These are phyloP conservation scores for Semotilus atromaculatus DNA, from an alignment of 2,797 vertebrate species.

Conservation along the genomic window DNA sequence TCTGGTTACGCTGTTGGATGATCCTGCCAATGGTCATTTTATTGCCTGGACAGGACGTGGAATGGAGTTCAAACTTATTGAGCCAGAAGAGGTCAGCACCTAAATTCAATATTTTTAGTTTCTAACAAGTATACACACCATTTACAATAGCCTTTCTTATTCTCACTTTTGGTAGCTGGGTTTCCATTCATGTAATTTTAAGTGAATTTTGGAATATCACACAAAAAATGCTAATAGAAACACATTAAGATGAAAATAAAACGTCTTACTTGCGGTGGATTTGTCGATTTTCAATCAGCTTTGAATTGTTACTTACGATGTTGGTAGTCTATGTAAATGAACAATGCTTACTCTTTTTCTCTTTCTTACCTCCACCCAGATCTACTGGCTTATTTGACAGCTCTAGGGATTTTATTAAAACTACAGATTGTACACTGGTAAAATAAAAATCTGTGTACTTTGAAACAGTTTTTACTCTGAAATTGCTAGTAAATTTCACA, in stretches of 20 bases:
- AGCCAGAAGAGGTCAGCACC: slow-evolving; percentile 89
- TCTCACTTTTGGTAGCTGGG: not conserved
- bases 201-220: not conserved
- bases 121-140: not conserved
- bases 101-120: not conserved
- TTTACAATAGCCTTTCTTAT: not conserved
- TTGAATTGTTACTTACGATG: too few relatives aligned
- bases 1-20: slow-evolving; percentile 90
- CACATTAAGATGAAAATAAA: not conserved
- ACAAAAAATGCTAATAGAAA: not conserved
- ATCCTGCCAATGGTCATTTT: slow-evolving; percentile 93
- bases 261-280: too few relatives aligned
- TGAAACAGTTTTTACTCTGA: not conserved
- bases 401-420: not conserved
- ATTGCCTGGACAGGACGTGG: slow-evolving; percentile 96
- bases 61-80: slow-evolving; percentile 98
- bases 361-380: not conserved
- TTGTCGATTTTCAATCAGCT: too few relatives aligned
- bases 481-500: not conserved
- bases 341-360: not conserved
- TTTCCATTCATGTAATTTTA: not conserved
- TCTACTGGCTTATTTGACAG: not conserved
- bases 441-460: not conserved
- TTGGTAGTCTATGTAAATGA: not conserved
- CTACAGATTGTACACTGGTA: not conserved